Evolutionary conservation across 2,797 vertebrate genomes (phyloP), one percentile per base, ranked within the genome.

Genomic region (Anomalospiza imberbis): DNA sequence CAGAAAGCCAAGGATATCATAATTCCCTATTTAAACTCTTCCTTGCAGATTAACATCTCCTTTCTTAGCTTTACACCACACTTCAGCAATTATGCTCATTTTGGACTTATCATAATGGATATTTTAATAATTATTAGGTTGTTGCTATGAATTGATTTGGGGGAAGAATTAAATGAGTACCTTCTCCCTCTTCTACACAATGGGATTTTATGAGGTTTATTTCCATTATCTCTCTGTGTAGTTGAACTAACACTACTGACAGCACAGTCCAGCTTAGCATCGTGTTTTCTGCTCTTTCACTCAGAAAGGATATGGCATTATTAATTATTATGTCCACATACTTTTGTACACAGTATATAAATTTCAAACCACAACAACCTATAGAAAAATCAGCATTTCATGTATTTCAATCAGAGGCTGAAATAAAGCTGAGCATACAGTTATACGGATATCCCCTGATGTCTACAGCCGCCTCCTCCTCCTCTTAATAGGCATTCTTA

Each of bases 1-100:
- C 96, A 94, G 93, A 96, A 95, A 98, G 97, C 95, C 97, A 96
- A 95, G 96, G 78, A 97, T 95, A 96, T 97, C 97, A 97, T 98
- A 91, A 98, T 97, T 94, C 95, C 54, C 31, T 81, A 94, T 88
- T 97, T 96, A 95, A 97, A 93, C 97, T 95, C 93, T 72, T 96
- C 60, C 14, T 90, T 96, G 88, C 96, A 88, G 62, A 97, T 95
- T 95, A 97, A 92, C 96, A 92, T 91, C 91, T 91, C 53, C 55
- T 80, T 96, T 92, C 95, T 71, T 45, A 91, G 94, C 88, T 97
- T 96, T 91, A 45, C 40, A 82, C 47, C 91, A 91, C 95, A 76
- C 55, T 85, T 93, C 91, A 31, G 17, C 92, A 94, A 94, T 83
- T 85, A 71, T 34, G 91, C 51, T 83, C 83, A 25, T 77, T 95